These are phyloP conservation scores for Cynaeus angustus DNA, from an alignment of 2,888 invertebrate species.

Conservation along the genomic window DNA sequence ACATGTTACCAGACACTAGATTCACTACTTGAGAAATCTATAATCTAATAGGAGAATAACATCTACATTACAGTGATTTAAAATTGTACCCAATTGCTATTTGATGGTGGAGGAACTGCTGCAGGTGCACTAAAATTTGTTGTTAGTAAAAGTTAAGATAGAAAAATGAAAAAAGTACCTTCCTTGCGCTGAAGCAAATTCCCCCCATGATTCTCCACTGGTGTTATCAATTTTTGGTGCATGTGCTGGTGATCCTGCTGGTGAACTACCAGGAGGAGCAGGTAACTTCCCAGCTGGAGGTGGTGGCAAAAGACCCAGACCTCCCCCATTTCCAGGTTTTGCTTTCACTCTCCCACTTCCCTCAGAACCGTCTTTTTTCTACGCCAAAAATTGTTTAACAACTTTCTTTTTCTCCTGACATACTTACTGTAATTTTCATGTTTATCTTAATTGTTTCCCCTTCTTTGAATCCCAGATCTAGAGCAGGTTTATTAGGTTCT, in stretches of 20 bases:
- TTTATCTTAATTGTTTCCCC: slow-evolving; percentile 99
- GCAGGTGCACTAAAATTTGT: slow-evolving; percentile 58
- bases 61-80: slow-evolving; percentile 56
- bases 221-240: slow-evolving; percentile 67
- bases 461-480: slow-evolving; percentile 98
- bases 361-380: slow-evolving; percentile 94
- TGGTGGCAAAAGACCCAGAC: slow-evolving; percentile 80
- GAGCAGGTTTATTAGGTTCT: slow-evolving; percentile 85
- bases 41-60: slow-evolving; percentile 29
- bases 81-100: slow-evolving; percentile 71
- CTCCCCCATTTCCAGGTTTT: slow-evolving; percentile 70
- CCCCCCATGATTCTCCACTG: slow-evolving; percentile 81
- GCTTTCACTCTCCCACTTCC: slow-evolving; percentile 78
- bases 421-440: slow-evolving; percentile 92
- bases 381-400: slow-evolving; percentile 42
- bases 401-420: not conserved
- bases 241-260: slow-evolving; percentile 81
- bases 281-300: slow-evolving; percentile 88
- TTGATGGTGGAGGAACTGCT: slow-evolving; percentile 62
- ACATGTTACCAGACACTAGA: slow-evolving; percentile 48
- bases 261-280: slow-evolving; percentile 87
- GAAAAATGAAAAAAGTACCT: slow-evolving; percentile 55
- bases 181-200: slow-evolving; percentile 80
- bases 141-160: not conserved
- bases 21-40: slow-evolving; percentile 45